Conservation (phyloP, 92 coral and sea anemone species). For the Epizoanthus illoricatus region DNA sequence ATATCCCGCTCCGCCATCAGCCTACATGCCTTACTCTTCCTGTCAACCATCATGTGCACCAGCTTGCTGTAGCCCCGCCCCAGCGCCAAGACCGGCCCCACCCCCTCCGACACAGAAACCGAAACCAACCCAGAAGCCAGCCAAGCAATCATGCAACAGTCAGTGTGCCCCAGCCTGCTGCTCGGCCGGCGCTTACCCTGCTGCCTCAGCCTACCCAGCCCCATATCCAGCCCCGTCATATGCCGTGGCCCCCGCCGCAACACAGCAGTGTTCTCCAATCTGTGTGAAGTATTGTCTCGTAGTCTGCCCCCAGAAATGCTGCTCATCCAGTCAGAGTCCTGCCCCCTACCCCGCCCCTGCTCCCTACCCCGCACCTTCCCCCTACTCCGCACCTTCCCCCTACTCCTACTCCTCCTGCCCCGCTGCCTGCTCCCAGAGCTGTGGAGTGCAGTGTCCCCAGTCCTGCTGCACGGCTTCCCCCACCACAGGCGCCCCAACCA, state of each 20-base stretch:
- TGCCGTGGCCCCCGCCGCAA: slow-evolving; percentile 38
- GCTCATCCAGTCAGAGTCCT: slow-evolving; percentile 41
- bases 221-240: slow-evolving; percentile 53
- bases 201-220: slow-evolving; percentile 46
- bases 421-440: slow-evolving; percentile 70
- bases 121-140: slow-evolving; percentile 43
- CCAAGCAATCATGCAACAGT: slow-evolving; percentile 54
- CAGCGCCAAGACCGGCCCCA: slow-evolving; percentile 51
- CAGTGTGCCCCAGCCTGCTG: slow-evolving; percentile 80
- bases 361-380: slow-evolving; percentile 6
- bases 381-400: neutral
- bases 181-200: slow-evolving; percentile 56
- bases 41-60: slow-evolving; percentile 83
- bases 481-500: slow-evolving; percentile 37
- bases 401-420: slow-evolving; percentile 55
- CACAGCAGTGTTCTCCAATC: slow-evolving; percentile 63
- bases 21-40: slow-evolving; percentile 47
- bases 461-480: slow-evolving; percentile 46
- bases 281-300: slow-evolving; percentile 87
- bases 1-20: slow-evolving; percentile 63
- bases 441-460: slow-evolving; percentile 78
- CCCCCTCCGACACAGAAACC: slow-evolving; percentile 51
- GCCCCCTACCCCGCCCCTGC: slow-evolving; percentile 49
- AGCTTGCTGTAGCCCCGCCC: slow-evolving; percentile 64
- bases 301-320: slow-evolving; percentile 85